phyloP scores from a whole-genome alignment of 2,113 vertebrate genomes.

The Epinephelus lanceolatus region DNA sequence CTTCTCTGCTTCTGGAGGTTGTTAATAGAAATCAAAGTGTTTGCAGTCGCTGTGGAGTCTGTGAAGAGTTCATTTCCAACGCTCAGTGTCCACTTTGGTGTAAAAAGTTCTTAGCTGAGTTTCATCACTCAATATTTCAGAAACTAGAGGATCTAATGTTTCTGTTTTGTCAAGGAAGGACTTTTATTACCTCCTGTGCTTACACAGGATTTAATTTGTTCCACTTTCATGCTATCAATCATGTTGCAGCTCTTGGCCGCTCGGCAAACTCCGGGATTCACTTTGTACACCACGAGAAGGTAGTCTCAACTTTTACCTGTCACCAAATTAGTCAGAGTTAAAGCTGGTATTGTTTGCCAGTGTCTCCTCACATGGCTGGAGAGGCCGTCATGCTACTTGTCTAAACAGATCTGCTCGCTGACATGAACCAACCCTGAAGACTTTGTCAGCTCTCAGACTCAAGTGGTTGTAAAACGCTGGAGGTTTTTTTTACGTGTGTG shows the following conservation, averaged over 20 bases:
- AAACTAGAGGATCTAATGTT: background rate
- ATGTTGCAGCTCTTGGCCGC: constrained; percentile 28
- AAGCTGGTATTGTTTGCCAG: background rate
- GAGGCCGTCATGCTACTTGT: constrained; percentile 25
- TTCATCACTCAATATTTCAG: background rate
- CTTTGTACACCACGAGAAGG: background rate
- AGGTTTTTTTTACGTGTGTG: background rate
- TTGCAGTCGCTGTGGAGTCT: background rate
- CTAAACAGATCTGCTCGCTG: constrained; percentile 40
- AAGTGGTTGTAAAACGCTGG: constrained; percentile 4
- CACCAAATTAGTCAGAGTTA: background rate
- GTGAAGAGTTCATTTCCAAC: background rate
- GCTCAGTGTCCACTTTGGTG: background rate
- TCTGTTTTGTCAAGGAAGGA: background rate
- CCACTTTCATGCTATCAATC: constrained; percentile 30
- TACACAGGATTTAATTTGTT: constrained; percentile 8
- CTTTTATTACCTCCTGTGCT: background rate
- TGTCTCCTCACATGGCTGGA: constrained; percentile 10
- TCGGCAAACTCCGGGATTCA: constrained; percentile 7
- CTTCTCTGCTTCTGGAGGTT: constrained; percentile 6
- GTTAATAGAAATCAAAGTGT: constrained; percentile 28
- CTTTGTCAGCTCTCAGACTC: background rate
- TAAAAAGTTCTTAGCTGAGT: background rate
- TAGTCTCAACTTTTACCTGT: constrained; percentile 13
- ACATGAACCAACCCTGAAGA: background rate